A percentile compares a stretch with the other conserved stretches of the same genome.
Conservation (phyloP, 1,140 invertebrate genomes). For the Frieseomelitta varia region DNA sequence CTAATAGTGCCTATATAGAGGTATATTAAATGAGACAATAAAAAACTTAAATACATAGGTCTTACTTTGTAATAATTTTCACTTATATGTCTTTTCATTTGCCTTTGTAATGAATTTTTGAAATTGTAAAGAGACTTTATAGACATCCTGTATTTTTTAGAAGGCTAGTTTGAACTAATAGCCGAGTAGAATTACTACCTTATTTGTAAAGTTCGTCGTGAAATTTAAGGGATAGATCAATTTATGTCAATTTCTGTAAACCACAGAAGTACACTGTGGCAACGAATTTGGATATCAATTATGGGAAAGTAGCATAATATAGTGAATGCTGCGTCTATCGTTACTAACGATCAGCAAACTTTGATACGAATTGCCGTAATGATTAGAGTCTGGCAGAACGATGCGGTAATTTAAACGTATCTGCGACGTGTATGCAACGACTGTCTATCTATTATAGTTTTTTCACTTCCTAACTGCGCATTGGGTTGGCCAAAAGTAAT, state of each 20-base stretch:
- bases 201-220: neutral
- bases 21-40: no score
- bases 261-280: neutral
- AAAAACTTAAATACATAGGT: no score
- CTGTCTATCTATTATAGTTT: no score
- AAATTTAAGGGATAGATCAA: neutral
- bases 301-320: neutral
- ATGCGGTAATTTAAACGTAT: neutral
- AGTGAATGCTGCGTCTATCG: neutral
- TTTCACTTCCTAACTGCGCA: no score
- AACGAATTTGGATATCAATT: neutral
- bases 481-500: no score
- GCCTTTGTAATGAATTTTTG: no score
- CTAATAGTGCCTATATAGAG: no score
- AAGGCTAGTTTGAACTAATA: neutral
- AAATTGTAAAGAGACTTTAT: no score
- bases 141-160: no score
- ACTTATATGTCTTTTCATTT: no score
- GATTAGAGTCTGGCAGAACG: neutral
- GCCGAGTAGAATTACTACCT: fast-evolving
- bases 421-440: no score
- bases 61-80: no score
- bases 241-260: neutral
- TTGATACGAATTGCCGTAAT: neutral
- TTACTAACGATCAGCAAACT: neutral